Evolutionary conservation across 1,140 invertebrate species (phyloP), one percentile per base, ranked within the genome.

Genomic region (Orussus abietinus): DNA sequence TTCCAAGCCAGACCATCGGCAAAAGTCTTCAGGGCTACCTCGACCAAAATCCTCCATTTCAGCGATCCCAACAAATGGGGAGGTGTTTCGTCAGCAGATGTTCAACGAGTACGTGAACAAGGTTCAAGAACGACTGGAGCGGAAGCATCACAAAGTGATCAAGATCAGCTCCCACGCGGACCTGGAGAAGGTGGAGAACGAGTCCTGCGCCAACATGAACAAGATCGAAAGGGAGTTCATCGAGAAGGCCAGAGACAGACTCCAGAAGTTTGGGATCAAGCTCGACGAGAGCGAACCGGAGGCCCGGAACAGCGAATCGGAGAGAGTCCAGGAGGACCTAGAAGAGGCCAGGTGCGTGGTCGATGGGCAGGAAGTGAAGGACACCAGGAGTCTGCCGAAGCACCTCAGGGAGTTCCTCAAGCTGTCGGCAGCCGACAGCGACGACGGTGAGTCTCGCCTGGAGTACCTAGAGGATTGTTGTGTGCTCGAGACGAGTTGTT

Each of bases 21-120:
- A n/a, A n/a, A n/a, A n/a, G n/a, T n/a, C n/a, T n/a, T n/a, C n/a
- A n/a, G n/a, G n/a, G n/a, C n/a, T n/a, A n/a, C n/a, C n/a, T n/a
- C n/a, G 51, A 31, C 57, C 62, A 1, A 59, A 59, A 40, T 55
- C 60, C 1, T 38, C 54, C 9, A 55, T 57, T 33, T 58, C 64
- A 38, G 69, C 72, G 45, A 68, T 67, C 47, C 72, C 72, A 31
- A 75, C 66, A 21, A 73, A 76, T 43, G 74, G 77, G 13, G 86
- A 89, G 64, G 76, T 78, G 22, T 80, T 88, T 56, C 76, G 85
- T 5, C 79, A 83, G 45, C 76, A 80, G 59, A 90, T 91, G 86
- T 89, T 86, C 58, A 77, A 85, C 44, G 88, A 91, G 64, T 91
- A 88, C 65, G 79, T 88, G 60, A 74, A 78, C 53, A 84, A 88